Evolutionary conservation across 2,113 vertebrate species (phyloP), one percentile per base, ranked within the genome.

Genomic region (Stegastes partitus): DNA sequence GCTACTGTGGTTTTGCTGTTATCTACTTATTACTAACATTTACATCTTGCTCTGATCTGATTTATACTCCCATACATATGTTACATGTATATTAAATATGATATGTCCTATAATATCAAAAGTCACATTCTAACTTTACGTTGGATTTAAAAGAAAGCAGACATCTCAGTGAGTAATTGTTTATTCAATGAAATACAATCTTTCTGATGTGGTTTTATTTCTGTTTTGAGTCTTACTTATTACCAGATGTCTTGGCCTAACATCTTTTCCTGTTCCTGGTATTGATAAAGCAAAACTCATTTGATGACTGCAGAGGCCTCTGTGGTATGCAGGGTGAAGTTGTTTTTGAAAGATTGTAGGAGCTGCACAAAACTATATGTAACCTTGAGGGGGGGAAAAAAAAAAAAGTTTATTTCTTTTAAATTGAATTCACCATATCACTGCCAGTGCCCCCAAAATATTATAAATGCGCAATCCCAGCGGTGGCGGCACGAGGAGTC

Each of bases 251-350:
- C 54, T n/a, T 70, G n/a, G 34, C 21, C 9, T 16, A 31, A 44
- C 45, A 54, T 31, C 49, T 55, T n/a, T n/a, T 55, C 26, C n/a
- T 37, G n/a, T n/a, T 39, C 26, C 44, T 50, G 21, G 6, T 47
- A 39, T 50, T 68, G 54, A 58, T 50, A 18, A 53, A 51, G 44
- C 44, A 57, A 39, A 37, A 3, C 26, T 47, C 0, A 18, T 37
- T 19, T 34, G 5, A n/a, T 18, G 22, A 14, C 50, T 10, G 25
- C 16, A 44, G 44, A 44, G 53, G 26, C 37, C 61, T 73, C 68
- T 67, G 56, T 55, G 70, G 14, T 67, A 28, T 65, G 68, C 23
- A 56, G 18, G 56, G 21, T 42, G 25, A 21, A 14, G 19, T 23
- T 74, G 12, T 51, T 45, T 23, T 11, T 18, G 19, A 75, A 5